Base-by-base conservation (phyloP, 2,797 vertebrate species). In the Paguma larvata region DNA sequence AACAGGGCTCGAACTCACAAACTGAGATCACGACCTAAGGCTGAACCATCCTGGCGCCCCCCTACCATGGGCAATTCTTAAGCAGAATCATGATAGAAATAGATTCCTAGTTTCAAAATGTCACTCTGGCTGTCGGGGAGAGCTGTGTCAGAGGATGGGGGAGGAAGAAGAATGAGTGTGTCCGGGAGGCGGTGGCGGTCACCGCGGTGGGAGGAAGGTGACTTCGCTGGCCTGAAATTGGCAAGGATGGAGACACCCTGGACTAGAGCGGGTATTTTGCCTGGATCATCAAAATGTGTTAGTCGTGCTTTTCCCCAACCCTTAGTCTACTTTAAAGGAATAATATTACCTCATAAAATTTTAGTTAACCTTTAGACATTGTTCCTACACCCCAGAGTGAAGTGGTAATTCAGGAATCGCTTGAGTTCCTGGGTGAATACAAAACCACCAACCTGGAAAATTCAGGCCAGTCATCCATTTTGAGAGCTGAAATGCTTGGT, bases 401-500 rank as follows among this genome's bases (percentile, higher is more conserved):
- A 95, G 68, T 51, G 23, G 44, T 86, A 72, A 68, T 94, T 95
- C 38, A 92, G 94, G 90, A 96, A 51, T 62, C 18, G 80, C 62
- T 90, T 94, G 38, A 97, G 80, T 91, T 94, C 59, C 70, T 89
- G 75, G 59, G 46, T 25, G 65, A 72, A 51, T 89, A 56, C 32
- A 89, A 63, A 97, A 48, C 27, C 53, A 84, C 41, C 77, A 51
- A 34, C 46, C 63, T 97, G 75, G 34, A 94, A 96, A 95, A 85
- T 94, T 90, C 59, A 77, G 65, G 51, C 56, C 56, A 80, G 89
- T 89, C 86, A 53, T 65, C 48, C 56, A 85, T 67, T 89, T 27
- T 38, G 88, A 93, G n/a, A 53, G 59, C 59, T 11, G 53, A 85
- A 53, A 65, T 83, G 25, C 91, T 88, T 80, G 51, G 46, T 77